Conservation (phyloP, 1,140 invertebrate species). For the Oreohelix idahoensis region DNA sequence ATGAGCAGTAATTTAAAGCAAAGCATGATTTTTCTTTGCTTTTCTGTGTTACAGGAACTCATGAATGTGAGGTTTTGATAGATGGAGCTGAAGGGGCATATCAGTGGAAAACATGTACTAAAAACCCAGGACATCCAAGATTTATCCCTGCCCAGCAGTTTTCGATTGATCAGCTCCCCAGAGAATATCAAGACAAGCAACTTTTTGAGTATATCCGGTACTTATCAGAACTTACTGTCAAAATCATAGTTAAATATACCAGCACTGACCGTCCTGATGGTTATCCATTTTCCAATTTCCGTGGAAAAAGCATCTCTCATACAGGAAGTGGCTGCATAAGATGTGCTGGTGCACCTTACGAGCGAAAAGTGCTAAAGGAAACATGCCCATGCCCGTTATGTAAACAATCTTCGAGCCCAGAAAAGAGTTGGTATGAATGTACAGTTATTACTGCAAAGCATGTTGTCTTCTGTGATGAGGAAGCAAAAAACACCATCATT, state of each 20-base stretch:
- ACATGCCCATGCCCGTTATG: background rate
- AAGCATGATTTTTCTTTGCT: too few relatives aligned
- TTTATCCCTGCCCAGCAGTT: background rate
- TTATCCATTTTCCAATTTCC: background rate
- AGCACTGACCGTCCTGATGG: background rate
- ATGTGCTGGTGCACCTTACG: background rate
- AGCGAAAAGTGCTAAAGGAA: background rate
- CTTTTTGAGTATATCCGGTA: background rate
- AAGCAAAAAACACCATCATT: background rate
- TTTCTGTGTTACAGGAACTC: background rate
- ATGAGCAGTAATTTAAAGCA: too few relatives aligned
- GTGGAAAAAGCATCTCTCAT: background rate
- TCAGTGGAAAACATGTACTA: background rate
- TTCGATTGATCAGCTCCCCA: background rate
- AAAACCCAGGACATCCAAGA: background rate
- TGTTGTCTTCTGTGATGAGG: background rate
- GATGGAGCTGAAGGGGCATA: background rate
- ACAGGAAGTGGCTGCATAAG: background rate
- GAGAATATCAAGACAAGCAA: background rate
- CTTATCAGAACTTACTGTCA: background rate
- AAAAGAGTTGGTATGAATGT: background rate
- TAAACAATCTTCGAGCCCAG: background rate
- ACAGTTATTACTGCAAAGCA: background rate
- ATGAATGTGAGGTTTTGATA: conserved; percentile 8
- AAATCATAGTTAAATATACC: background rate